Evolutionary conservation across 2,888 invertebrate species (phyloP).

Genomic region (Hydrotaea cyrtoneurina): DNA sequence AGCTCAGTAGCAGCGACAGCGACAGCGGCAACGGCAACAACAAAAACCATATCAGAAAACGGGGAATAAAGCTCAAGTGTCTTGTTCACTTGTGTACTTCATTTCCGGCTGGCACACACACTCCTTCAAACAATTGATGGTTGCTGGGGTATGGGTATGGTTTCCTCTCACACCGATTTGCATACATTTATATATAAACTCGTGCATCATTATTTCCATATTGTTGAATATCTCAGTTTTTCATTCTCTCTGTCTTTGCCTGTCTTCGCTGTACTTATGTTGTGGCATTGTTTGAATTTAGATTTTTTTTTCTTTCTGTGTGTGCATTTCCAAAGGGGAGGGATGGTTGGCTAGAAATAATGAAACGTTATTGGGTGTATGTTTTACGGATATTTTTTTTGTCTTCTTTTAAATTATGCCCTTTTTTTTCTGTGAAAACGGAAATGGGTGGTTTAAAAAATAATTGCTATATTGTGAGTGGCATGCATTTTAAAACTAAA

Average conservation of each 20-base stretch:
- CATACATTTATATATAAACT: constrained; percentile 8
- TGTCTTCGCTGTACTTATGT: neutral
- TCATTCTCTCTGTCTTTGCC: neutral
- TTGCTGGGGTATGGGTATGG: neutral
- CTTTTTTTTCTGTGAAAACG: neutral
- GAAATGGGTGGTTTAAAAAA: neutral
- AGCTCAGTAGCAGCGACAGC: neutral
- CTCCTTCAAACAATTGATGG: constrained; percentile 13
- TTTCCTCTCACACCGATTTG: constrained; percentile 26
- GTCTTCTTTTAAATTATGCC: neutral
- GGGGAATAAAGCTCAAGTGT: constrained; percentile 48
- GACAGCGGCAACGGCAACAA: neutral
- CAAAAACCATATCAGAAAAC: neutral
- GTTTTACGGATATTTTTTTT: too few species aligned
- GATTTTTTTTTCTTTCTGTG: neutral
- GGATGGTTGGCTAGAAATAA: constrained; percentile 15
- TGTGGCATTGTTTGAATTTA: constrained; percentile 27
- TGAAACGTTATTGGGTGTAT: neutral
- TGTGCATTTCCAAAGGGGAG: neutral
- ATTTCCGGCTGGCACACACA: constrained; percentile 37
- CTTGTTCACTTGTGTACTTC: constrained; percentile 57
- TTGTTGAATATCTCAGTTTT: constrained; percentile 40
- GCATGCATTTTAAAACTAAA: too few species aligned
- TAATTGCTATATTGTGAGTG: constrained; percentile 7
- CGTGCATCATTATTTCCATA: constrained; percentile 49